These are phyloP conservation scores for Netelia virgata DNA, from an alignment of 2,888 invertebrate species.

Conservation along the genomic window DNA sequence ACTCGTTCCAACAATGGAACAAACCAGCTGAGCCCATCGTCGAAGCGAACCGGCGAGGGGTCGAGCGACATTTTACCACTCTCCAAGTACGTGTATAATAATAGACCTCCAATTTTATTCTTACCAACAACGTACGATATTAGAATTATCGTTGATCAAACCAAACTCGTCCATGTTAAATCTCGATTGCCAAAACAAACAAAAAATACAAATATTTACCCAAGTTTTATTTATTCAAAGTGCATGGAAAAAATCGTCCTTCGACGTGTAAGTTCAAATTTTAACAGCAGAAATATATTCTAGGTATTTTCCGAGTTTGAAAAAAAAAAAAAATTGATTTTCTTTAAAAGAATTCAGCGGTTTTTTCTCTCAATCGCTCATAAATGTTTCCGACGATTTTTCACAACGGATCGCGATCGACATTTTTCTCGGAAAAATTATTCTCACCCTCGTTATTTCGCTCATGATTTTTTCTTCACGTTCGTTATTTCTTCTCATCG, in stretches of 20 bases:
- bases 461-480: neutral
- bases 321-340: neutral
- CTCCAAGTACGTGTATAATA: conserved; percentile 76
- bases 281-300: too few relatives aligned
- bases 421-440: neutral
- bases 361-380: too few relatives aligned
- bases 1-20: conserved; percentile 72
- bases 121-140: neutral
- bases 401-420: too few relatives aligned
- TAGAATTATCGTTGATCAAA: too few relatives aligned
- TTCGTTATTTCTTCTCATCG: conserved; percentile 26
- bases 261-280: too few relatives aligned
- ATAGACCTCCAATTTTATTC: conserved; percentile 2
- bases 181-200: too few relatives aligned
- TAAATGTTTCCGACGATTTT: too few relatives aligned
- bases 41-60: conserved; percentile 67
- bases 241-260: too few relatives aligned
- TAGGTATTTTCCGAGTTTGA: neutral
- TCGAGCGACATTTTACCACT: conserved; percentile 73
- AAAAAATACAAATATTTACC: too few relatives aligned
- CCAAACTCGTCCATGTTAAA: too few relatives aligned
- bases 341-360: neutral
- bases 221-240: too few relatives aligned
- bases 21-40: conserved; percentile 77
- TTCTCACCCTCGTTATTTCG: too few relatives aligned